Conservation (phyloP, 2,797 vertebrate species). For the Enoplosus armatus region DNA sequence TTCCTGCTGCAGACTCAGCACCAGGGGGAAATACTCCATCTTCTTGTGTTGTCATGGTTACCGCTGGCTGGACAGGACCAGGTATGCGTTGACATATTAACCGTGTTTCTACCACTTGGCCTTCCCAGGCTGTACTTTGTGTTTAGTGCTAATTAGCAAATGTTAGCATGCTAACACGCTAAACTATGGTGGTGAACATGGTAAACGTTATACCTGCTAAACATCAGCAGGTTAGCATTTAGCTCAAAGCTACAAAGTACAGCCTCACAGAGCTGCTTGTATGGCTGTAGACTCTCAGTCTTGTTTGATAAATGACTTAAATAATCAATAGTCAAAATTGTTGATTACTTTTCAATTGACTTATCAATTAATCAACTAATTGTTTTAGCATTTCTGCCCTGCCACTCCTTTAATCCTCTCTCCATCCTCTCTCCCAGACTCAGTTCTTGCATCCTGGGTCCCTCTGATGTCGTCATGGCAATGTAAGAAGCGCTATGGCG, state of each 20-base stretch:
- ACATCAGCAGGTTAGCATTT: background rate
- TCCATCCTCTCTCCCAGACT: slow-evolving; percentile 80
- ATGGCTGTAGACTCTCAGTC: too few relatives aligned
- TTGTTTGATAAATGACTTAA: background rate
- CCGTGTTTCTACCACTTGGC: background rate
- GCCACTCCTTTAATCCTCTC: background rate
- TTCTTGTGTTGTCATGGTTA: slow-evolving; percentile 90
- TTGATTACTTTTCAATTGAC: background rate
- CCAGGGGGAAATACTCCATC: slow-evolving; percentile 75
- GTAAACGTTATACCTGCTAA: background rate
- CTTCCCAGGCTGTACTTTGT: background rate
- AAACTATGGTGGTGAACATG: background rate
- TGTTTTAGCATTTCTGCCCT: background rate
- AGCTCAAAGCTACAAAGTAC: too few relatives aligned
- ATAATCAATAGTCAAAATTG: background rate
- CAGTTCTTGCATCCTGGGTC: slow-evolving; percentile 90
- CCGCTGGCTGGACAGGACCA: slow-evolving; percentile 89
- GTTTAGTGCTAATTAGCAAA: background rate
- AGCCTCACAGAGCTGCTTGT: too few relatives aligned
- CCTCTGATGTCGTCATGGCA: slow-evolving; percentile 90
- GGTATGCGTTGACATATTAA: slow-evolving; percentile 76
- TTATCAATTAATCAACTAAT: background rate
- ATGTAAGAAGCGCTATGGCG: slow-evolving; percentile 89
- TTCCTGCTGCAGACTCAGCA: slow-evolving; percentile 81
- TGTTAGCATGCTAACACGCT: too few relatives aligned